A percentile compares a stretch with the other conserved stretches of the same genome.
These are phyloP conservation scores for Acleris holmiana DNA, from an alignment of 2,888 invertebrate genomes.

Conservation along the genomic window DNA sequence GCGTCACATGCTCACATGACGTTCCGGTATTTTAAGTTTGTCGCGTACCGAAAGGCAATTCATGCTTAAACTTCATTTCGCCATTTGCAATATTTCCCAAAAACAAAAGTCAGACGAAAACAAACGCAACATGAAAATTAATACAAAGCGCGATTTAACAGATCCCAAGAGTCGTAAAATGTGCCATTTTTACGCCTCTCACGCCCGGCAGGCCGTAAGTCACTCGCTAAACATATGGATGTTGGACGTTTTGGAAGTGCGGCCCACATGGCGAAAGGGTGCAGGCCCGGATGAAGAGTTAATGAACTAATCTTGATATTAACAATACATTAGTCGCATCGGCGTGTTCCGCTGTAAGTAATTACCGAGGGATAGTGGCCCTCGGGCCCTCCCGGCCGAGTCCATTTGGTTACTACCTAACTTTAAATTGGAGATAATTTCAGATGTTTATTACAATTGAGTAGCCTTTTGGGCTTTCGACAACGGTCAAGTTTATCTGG, in stretches of 20 bases:
- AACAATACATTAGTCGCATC: constrained; percentile 82
- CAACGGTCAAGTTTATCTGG: constrained; percentile 16
- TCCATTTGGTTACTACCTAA: constrained; percentile 36
- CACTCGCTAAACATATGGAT: background rate
- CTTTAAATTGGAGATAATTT: constrained; percentile 38
- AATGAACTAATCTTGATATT: constrained; percentile 84
- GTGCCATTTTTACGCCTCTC: constrained; percentile 59
- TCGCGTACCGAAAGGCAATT: background rate
- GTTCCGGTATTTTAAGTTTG: constrained; percentile 1
- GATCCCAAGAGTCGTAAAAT: constrained; percentile 68
- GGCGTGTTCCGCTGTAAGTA: constrained; percentile 62
- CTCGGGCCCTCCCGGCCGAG: constrained; percentile 34
- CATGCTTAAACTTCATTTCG: background rate
- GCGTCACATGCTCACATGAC: background rate
- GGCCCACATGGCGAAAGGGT: constrained; percentile 42
- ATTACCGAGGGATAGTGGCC: constrained; percentile 49
- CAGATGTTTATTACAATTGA: constrained; percentile 34
- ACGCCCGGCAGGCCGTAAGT: constrained; percentile 41
- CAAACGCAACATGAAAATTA: constrained; percentile 70
- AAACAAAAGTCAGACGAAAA: constrained; percentile 49
- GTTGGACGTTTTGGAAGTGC: constrained; percentile 15
- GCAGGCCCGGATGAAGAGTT: constrained; percentile 72
- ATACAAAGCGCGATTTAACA: constrained; percentile 71
- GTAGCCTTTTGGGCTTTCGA: constrained; percentile 20
- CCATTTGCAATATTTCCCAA: too few species aligned